Base-by-base conservation (phyloP, 2,888 invertebrate species). In the Lasioglossum figueresi region DNA sequence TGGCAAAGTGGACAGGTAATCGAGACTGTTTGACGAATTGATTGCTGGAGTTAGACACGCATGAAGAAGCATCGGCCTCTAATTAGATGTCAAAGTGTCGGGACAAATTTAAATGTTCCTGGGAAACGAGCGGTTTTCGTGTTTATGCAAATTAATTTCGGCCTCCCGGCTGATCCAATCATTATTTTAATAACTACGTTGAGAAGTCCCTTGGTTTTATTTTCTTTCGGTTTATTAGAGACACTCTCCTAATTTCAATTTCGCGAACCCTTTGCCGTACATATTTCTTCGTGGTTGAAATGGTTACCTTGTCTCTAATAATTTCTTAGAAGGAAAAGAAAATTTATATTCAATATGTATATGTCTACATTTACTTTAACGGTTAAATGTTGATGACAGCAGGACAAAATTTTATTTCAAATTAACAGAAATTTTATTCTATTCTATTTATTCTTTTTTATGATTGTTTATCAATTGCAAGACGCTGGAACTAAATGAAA, bases 1-100 rank as follows among this genome's bases (percentile, higher is more conserved):
- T 3, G 37, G 52, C 16, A 19, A 82, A 82, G 19, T 70, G 40
- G 74, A 16, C 16, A 78, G 66, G 52, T 68, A 70, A 68, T 45
- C 40, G 27, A n/a, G 40, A 40, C n/a, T 31, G 66, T 34, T n/a
- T 34, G 68, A 52, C 27, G 68, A 71, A 78, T 78, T 56, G 52
- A 71, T 71, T 56, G 40, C 37, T 10, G 66, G 34, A 37, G 43
- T 66, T 63, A 45, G 43, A 45, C n/a, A 31, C 31, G 63, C 63
- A 19, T 19, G 31, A 31, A 63, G 63, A 23, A 56, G 4, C 56
- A 12, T 63, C 31, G 16, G 63, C 6, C 31, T 31, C 19, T 63
- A 31, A 63, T 63, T 63, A 31, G 31, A 19, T 3, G 31, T 19
- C 63, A 19, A 19, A 3, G 6, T 19, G 8, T 19, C 31, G 19